Percentiles rank a stretch among this genome's conserved stretches.
Conservation (phyloP, 2,888 invertebrate genomes). For the Drosophila neotestacea region DNA sequence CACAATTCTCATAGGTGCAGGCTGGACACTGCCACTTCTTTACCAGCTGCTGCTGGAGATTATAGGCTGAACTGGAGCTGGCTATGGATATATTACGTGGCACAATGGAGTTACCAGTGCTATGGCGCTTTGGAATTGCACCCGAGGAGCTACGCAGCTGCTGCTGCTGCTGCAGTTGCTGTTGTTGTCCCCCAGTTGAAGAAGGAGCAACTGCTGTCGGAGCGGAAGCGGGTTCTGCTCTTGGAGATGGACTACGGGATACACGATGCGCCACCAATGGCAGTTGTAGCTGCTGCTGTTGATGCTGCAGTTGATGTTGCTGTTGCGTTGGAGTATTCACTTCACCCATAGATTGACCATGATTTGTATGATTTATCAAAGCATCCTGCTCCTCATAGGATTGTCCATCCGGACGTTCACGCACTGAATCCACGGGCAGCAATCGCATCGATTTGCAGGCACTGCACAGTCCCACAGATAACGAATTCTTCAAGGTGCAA, state of each 20-base stretch:
- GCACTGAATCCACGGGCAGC: conserved; percentile 65
- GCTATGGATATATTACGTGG: conserved; percentile 68
- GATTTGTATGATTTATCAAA: neutral
- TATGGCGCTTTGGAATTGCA: conserved; percentile 84
- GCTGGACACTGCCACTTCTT: conserved; percentile 91
- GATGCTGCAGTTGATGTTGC: conserved; percentile 29
- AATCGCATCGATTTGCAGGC: conserved; percentile 90
- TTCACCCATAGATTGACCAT: conserved; percentile 16
- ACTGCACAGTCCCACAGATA: conserved; percentile 89
- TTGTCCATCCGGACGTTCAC: conserved; percentile 70
- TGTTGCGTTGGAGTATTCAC: conserved; percentile 27
- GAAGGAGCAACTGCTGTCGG: conserved; percentile 6
- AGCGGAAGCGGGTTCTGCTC: conserved; percentile 6
- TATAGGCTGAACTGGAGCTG: conserved; percentile 57
- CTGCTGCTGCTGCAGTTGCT: conserved; percentile 84
- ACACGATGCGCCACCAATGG: conserved; percentile 22
- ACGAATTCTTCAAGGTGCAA: conserved; percentile 93
- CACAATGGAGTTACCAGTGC: conserved; percentile 76
- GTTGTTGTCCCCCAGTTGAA: neutral
- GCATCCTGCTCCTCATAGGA: conserved; percentile 69
- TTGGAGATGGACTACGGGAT: conserved; percentile 87
- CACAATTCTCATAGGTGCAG: conserved; percentile 92
- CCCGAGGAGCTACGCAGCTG: conserved; percentile 83
- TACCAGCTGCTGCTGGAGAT: conserved; percentile 67
- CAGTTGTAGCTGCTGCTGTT: conserved; percentile 34